Conservation (phyloP, 2,888 invertebrate genomes). For the Clanis bilineata region DNA sequence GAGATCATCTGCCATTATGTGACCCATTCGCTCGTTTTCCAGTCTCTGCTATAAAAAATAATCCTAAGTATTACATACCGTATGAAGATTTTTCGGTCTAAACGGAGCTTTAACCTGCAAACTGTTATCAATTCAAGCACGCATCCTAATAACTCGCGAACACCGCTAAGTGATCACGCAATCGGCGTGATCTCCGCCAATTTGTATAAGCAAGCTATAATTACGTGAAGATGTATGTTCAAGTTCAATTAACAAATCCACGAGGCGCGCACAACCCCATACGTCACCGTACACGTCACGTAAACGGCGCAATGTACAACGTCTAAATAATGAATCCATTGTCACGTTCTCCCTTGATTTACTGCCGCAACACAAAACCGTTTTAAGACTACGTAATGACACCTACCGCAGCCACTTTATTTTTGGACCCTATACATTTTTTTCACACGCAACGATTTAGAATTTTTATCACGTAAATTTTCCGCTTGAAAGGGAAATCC, state of each 20-base stretch:
- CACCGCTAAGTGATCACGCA: constrained; percentile 9
- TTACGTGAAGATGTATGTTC: constrained; percentile 1
- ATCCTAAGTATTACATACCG: too few species aligned
- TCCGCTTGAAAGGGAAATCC: constrained; percentile 80
- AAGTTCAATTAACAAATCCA: constrained; percentile 7
- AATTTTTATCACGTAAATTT: constrained; percentile 82
- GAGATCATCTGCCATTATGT: too few species aligned
- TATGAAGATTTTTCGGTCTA: too few species aligned
- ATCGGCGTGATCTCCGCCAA: constrained; percentile 8
- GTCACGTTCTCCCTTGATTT: constrained; percentile 75
- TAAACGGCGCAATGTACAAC: constrained; percentile 51
- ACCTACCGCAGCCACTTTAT: constrained; percentile 78
- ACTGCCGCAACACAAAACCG: constrained; percentile 63
- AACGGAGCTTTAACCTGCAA: not conserved
- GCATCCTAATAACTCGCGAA: not conserved
- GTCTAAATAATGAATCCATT: constrained; percentile 73
- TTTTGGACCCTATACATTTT: constrained; percentile 73
- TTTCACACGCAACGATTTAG: constrained; percentile 78
- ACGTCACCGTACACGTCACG: constrained; percentile 22
- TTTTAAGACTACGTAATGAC: constrained; percentile 72
- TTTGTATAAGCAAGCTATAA: constrained; percentile 11
- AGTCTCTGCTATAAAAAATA: too few species aligned
- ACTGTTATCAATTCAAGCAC: not conserved
- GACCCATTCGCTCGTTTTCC: too few species aligned
- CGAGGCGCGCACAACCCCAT: constrained; percentile 6